Conservation (phyloP, 1,140 invertebrate species). For the Papilio polyxenes region DNA sequence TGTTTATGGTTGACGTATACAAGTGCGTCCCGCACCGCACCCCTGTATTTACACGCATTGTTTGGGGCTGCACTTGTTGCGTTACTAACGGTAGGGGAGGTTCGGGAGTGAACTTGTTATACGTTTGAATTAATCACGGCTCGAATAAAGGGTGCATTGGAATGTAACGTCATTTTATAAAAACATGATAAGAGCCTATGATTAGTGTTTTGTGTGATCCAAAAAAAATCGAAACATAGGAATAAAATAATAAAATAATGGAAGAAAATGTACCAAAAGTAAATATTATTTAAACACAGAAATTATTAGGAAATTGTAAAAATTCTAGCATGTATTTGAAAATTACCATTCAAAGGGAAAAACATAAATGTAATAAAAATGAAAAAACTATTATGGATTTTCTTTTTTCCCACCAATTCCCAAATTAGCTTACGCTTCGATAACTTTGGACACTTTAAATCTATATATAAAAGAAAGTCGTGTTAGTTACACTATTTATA, state of each 20-base stretch:
- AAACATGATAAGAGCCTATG: too few relatives aligned
- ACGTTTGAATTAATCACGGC: slow-evolving; percentile 23
- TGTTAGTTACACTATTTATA: too few relatives aligned
- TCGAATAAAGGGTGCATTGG: too few relatives aligned
- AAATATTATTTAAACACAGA: too few relatives aligned
- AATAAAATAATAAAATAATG: not conserved
- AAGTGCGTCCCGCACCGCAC: slow-evolving; percentile 38
- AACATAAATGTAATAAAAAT: too few relatives aligned
- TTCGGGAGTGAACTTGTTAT: slow-evolving; percentile 29
- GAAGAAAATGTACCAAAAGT: not conserved
- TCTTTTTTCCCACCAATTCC: not conserved
- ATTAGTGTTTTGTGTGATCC: not conserved
- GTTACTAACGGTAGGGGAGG: slow-evolving; percentile 41
- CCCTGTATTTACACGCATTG: slow-evolving; percentile 55
- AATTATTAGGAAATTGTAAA: too few relatives aligned
- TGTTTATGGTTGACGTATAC: slow-evolving; percentile 44
- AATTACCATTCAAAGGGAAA: too few relatives aligned
- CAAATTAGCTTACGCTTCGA: not conserved
- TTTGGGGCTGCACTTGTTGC: slow-evolving; percentile 66
- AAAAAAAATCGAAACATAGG: not conserved
- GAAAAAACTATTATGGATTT: too few relatives aligned
- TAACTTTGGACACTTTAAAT: too few relatives aligned
- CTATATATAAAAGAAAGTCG: too few relatives aligned
- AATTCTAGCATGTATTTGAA: too few relatives aligned
- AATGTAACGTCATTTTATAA: too few relatives aligned